These are phyloP conservation scores for Parasteatoda tepidariorum DNA, from an alignment of 1,140 invertebrate species.

Conservation along the genomic window DNA sequence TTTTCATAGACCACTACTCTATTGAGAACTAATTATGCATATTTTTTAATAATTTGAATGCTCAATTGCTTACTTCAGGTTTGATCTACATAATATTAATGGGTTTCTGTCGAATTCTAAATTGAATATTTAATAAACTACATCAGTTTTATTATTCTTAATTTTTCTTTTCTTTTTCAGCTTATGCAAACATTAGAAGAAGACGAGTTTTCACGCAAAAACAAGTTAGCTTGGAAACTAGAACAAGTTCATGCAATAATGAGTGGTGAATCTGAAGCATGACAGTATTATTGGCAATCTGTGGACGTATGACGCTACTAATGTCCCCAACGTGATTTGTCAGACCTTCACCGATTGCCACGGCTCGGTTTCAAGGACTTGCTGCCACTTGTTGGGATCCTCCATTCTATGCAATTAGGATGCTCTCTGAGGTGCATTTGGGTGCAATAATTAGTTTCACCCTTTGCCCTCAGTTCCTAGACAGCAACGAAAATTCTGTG, in stretches of 20 bases:
- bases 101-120: too few species aligned
- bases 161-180: slow-evolving; percentile 74
- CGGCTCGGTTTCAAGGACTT: slow-evolving; percentile 58
- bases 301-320: slow-evolving; percentile 51
- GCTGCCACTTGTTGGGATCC: slow-evolving; percentile 56
- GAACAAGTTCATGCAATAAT: slow-evolving; percentile 96
- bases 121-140: too few species aligned
- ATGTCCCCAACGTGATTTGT: slow-evolving; percentile 47
- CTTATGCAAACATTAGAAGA: slow-evolving; percentile 95
- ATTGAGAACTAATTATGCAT: too few species aligned
- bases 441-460: slow-evolving; percentile 42
- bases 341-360: slow-evolving; percentile 59
- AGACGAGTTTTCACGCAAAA: slow-evolving; percentile 97
- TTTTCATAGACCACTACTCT: too few species aligned
- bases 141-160: too few species aligned
- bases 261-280: slow-evolving; percentile 69
- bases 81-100: too few species aligned
- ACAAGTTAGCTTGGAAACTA: slow-evolving; percentile 91
- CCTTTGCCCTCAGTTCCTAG: slow-evolving; percentile 57
- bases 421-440: slow-evolving; percentile 53
- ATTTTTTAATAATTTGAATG: too few species aligned
- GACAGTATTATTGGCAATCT: slow-evolving; percentile 58
- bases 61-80: too few species aligned
- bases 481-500: slow-evolving; percentile 55
- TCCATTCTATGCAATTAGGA: slow-evolving; percentile 55